These are phyloP conservation scores for Byasa hedistus DNA, from an alignment of 2,888 invertebrate species.

Conservation along the genomic window DNA sequence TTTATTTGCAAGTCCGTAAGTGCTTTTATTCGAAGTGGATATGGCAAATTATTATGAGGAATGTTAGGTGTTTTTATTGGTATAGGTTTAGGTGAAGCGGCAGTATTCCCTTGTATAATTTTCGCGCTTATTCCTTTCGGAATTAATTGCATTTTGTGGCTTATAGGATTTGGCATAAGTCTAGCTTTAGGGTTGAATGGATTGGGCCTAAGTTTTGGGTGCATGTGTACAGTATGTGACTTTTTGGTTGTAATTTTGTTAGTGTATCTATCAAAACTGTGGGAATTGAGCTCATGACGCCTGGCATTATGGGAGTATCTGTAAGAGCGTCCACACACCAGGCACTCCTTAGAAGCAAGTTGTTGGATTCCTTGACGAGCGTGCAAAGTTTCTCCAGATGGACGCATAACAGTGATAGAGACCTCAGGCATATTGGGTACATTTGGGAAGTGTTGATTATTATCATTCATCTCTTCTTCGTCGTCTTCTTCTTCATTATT, in stretches of 20 bases:
- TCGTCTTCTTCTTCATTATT: conserved; percentile 55
- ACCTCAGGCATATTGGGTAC: conserved; percentile 70
- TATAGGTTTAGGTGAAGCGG: conserved; percentile 64
- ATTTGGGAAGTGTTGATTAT: conserved; percentile 45
- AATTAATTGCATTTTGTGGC: conserved; percentile 68
- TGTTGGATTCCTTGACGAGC: conserved; percentile 73
- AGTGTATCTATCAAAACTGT: conserved; percentile 74
- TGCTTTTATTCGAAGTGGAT: conserved; percentile 74
- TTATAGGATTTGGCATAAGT: conserved; percentile 74
- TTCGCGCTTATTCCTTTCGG: conserved; percentile 57
- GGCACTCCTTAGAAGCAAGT: conserved; percentile 74
- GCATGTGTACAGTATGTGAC: conserved; percentile 48
- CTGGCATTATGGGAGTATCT: conserved; percentile 77
- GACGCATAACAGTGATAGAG: conserved; percentile 73
- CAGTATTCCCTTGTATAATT: conserved; percentile 53
- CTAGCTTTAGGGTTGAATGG: conserved; percentile 75
- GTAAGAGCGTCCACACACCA: conserved; percentile 73
- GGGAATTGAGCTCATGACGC: conserved; percentile 72
- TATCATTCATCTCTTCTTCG: conserved; percentile 55
- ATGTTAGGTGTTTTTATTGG: conserved; percentile 60
- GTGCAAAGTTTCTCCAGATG: conserved; percentile 67
- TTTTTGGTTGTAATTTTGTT: conserved; percentile 67
- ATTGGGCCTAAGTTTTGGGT: conserved; percentile 72
- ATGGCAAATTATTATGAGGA: conserved; percentile 65
- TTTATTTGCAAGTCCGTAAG: conserved; percentile 76